Evolutionary conservation across 2,113 vertebrate species (phyloP).

Genomic region (Uria aalge): DNA sequence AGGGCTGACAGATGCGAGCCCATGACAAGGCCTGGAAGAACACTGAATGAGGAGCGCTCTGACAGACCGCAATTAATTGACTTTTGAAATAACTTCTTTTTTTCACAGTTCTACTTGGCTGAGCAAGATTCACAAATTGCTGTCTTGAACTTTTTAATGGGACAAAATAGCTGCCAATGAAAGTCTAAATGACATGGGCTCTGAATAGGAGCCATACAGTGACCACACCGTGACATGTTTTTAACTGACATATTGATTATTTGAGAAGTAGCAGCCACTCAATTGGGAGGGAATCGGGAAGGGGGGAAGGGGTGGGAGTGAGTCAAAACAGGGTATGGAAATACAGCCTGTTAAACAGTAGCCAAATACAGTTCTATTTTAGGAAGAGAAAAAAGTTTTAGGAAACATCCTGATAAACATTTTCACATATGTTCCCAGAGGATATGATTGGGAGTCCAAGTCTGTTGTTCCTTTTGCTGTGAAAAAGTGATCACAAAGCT

Average conservation of each 20-base stretch:
- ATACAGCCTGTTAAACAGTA: not conserved
- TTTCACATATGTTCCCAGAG: not conserved
- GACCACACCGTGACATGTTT: slow-evolving; percentile 56
- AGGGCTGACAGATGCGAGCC: slow-evolving; percentile 69
- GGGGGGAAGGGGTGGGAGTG: not conserved
- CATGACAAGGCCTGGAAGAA: not conserved
- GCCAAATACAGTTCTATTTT: not conserved
- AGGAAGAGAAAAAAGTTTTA: not conserved
- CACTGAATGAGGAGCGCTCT: not conserved
- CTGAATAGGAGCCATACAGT: slow-evolving; percentile 72
- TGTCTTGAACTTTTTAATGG: slow-evolving; percentile 78
- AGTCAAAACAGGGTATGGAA: not conserved
- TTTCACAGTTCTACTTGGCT: slow-evolving; percentile 72
- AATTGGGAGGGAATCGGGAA: not conserved
- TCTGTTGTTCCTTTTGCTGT: not conserved
- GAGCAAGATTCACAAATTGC: slow-evolving; percentile 80
- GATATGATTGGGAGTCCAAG: not conserved
- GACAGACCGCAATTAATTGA: slow-evolving; percentile 74
- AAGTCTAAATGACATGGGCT: slow-evolving; percentile 75
- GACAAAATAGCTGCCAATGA: slow-evolving; percentile 80
- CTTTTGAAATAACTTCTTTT: slow-evolving; percentile 77
- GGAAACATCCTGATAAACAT: not conserved
- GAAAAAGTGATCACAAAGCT: not conserved
- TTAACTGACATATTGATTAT: slow-evolving; percentile 44
- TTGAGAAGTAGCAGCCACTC: slow-evolving; percentile 31